Evolutionary conservation across 2,113 vertebrate species (phyloP), one percentile per base, ranked within the genome.

Genomic region (Corvus cornix): DNA sequence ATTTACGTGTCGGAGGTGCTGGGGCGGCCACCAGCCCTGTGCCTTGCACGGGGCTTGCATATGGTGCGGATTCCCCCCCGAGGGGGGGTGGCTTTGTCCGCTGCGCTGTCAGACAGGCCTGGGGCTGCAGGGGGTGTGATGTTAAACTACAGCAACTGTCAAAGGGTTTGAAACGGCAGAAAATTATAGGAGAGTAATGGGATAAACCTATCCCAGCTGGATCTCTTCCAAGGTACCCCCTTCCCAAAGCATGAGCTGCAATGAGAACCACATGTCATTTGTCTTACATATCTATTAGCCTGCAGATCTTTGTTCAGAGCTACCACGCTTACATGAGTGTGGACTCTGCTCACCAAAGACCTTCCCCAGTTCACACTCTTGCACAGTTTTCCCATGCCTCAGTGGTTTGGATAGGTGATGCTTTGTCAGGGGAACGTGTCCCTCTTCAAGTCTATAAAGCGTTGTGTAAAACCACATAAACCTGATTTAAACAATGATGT

Each of bases 201-300:
- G 94, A 96, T 96, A 96, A 96, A 97, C 87, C 95, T 96, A 88
- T 83, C 87, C 93, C 79, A 93, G 93, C 72, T 96, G 96, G 93
- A 85, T 84, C 68, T 52, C 48, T 78, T 95, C 95, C 95, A 96
- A 86, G 52, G 76, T 88, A 86, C 93, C 96, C 95, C 90, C 63
- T 96, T 93, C 90, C 88, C 90, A 55, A 90, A 96, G 90, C 72
- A 63, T 53, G 79, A 85, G 82, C 95, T 81, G 64, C 95, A 97
- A 95, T 95, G 95, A 94, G 92, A 96, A 96, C 95, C 95, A 96
- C 95, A 96, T 97, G 96, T 96, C 88, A 88, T 94, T 93, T 96
- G 87, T 93, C 93, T 95, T 96, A 88, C 88, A 77, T 95, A 94
- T 97, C 93, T 94, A 96, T 97, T 97, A 96, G 91, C 72, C 76